Evolutionary conservation across 2,888 invertebrate species (phyloP), one percentile per base, ranked within the genome.

Genomic region (Gastracanthus pulcherrimus): DNA sequence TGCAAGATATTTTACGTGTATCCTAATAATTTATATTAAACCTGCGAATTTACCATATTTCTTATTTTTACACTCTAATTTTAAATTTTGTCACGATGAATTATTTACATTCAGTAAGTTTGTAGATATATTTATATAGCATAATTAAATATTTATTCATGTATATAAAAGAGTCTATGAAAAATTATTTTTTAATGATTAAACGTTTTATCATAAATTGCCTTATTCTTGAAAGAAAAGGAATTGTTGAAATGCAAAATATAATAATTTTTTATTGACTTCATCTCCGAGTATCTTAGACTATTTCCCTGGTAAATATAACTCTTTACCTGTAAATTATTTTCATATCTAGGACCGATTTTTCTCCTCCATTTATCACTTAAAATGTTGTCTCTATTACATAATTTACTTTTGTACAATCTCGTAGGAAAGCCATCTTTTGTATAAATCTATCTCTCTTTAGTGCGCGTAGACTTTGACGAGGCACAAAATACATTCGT

Each of bases 1-100:
- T 70, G 70, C 70, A 55, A 70, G 70, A 51, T 69, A 48, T n/a
- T 48, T 69, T 69, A 13, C 48, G 19, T 38, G 4, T 19, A 3
- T 9, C 19, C 9, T 19, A 16, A 34, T 9, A 19, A 16, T 36
- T 9, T 62, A 62, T 31, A 19, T 62, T 9, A 19, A 34, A 62
- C 36, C 11, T 34, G n/a, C 34, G 3, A 23, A 19, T 19, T 6
- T 36, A 16, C 19, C 31, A 36, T 55, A 55, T 55, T 55, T 9
- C 2, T 1, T 16, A 38, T 2, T n/a, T 29, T 23, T 51, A 9
- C 34, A 36, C 9, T 36, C 16, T 13, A 9, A 34, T 36, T 23
- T 51, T 23, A 23, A 3, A 66, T 38, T 38, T 3, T 13, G 11
- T 38, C 16, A 23, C 26, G 13, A 19, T 9, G 2, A 66, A 38